These are phyloP conservation scores for Drosophila rellima DNA, from an alignment of 2,888 invertebrate species.

Conservation along the genomic window DNA sequence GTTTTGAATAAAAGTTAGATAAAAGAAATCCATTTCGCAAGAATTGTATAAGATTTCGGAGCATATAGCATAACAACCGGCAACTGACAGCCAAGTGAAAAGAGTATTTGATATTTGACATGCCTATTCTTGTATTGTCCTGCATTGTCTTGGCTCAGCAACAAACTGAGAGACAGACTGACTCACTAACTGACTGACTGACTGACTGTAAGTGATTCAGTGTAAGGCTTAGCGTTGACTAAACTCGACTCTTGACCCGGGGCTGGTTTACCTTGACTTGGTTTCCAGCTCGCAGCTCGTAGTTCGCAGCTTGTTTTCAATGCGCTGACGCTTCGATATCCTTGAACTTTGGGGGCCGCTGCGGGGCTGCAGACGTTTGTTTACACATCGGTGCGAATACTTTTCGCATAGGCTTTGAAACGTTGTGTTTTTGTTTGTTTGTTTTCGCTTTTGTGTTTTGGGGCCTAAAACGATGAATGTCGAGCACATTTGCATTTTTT, in stretches of 20 bases:
- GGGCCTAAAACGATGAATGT: constrained; percentile 50
- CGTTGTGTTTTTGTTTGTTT: constrained; percentile 31
- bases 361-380: constrained; percentile 51
- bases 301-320: constrained; percentile 38
- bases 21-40: constrained; percentile 21
- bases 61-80: constrained; percentile 11
- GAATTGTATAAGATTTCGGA: constrained; percentile 14
- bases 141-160: constrained; percentile 20
- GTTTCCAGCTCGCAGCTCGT: constrained; percentile 28
- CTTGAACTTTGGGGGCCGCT: constrained; percentile 54
- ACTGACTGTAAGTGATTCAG: constrained; percentile 28
- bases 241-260: constrained; percentile 49
- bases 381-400: constrained; percentile 57
- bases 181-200: constrained; percentile 1
- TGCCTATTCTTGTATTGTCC: not conserved
- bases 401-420: constrained; percentile 41
- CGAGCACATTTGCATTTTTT: constrained; percentile 59
- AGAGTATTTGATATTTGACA: constrained; percentile 29
- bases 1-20: constrained; percentile 3
- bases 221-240: constrained; percentile 23
- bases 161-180: constrained; percentile 9
- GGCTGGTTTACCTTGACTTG: constrained; percentile 52
- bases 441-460: constrained; percentile 42
- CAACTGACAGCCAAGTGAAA: constrained; percentile 13
- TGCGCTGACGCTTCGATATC: constrained; percentile 56